Conservation (phyloP, 1,140 invertebrate genomes). For the Drosophila aff. region DNA sequence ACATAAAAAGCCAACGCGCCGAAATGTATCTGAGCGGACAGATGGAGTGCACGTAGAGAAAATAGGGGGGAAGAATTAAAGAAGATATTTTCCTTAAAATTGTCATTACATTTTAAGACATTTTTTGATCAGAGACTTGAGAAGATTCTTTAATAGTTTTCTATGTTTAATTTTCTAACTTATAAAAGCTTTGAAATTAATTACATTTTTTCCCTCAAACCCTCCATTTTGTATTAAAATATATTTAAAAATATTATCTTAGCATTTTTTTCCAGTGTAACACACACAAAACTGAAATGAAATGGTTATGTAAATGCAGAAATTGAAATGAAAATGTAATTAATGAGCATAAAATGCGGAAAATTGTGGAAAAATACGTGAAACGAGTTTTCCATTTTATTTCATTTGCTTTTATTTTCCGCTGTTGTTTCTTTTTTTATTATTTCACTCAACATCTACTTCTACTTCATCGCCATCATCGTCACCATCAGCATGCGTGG, state of each 20-base stretch:
- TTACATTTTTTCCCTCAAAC: too few species aligned
- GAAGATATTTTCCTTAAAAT: too few species aligned
- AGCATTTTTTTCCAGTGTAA: background rate
- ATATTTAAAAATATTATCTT: too few species aligned
- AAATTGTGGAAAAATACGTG: constrained; percentile 70
- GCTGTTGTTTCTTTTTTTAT: background rate
- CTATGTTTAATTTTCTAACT: too few species aligned
- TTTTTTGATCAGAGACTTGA: too few species aligned
- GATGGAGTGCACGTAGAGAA: constrained; percentile 7
- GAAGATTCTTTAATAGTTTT: too few species aligned
- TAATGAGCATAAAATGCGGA: constrained; percentile 82
- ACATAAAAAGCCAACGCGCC: constrained; percentile 26
- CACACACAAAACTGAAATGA: constrained; percentile 28
- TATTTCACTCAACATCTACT: constrained; percentile 32
- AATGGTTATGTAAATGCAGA: constrained; percentile 80
- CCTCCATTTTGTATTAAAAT: too few species aligned
- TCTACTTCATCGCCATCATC: constrained; percentile 18
- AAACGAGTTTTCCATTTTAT: constrained; percentile 73
- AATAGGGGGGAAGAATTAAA: background rate
- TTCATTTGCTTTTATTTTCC: constrained; percentile 30
- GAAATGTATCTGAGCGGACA: constrained; percentile 25
- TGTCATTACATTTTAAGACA: too few species aligned
- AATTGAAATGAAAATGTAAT: constrained; percentile 79
- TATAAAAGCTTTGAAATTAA: too few species aligned
- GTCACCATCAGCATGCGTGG: constrained; percentile 12